Percentiles rank a stretch among this genome's conserved stretches.
Conservation (phyloP, 2,888 invertebrate genomes). For the Prosapia bicincta region DNA sequence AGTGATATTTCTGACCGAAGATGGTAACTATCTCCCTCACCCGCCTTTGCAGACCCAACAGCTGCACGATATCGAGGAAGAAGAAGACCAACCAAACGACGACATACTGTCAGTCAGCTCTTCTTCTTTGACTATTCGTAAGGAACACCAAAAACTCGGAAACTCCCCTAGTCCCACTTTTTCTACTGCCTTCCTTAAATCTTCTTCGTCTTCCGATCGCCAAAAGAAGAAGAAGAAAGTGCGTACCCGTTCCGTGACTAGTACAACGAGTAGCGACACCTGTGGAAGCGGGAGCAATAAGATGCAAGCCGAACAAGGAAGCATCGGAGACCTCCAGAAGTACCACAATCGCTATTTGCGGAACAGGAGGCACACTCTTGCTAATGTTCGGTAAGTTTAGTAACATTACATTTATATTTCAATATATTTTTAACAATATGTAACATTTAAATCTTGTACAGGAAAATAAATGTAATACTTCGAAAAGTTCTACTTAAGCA, state of each 20-base stretch:
- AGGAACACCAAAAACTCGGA: slow-evolving; percentile 23
- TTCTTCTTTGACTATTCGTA: slow-evolving; percentile 28
- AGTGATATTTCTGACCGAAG: slow-evolving; percentile 11
- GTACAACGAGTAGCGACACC: slow-evolving; percentile 37
- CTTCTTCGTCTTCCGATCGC: slow-evolving; percentile 41
- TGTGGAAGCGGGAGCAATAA: slow-evolving; percentile 45
- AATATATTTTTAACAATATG: too few species aligned
- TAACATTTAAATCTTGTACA: too few species aligned
- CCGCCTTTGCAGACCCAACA: slow-evolving; percentile 21
- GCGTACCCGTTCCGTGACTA: slow-evolving; percentile 47
- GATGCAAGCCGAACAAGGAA: slow-evolving; percentile 92
- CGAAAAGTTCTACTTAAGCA: too few species aligned
- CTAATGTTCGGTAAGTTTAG: slow-evolving; percentile 84
- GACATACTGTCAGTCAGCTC: slow-evolving; percentile 32
- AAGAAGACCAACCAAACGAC: slow-evolving; percentile 35
- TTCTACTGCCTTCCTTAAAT: slow-evolving; percentile 22
- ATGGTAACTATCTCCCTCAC: slow-evolving; percentile 7
- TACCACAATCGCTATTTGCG: slow-evolving; percentile 78
- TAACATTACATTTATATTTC: neutral
- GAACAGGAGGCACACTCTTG: slow-evolving; percentile 83
- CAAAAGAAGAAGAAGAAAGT: slow-evolving; percentile 51
- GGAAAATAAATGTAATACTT: too few species aligned
- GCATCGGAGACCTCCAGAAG: slow-evolving; percentile 85
- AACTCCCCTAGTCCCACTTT: slow-evolving; percentile 32
- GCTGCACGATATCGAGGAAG: slow-evolving; percentile 38